phyloP scores from a whole-genome alignment of 2,113 vertebrate species.

The Mugil cephalus region DNA sequence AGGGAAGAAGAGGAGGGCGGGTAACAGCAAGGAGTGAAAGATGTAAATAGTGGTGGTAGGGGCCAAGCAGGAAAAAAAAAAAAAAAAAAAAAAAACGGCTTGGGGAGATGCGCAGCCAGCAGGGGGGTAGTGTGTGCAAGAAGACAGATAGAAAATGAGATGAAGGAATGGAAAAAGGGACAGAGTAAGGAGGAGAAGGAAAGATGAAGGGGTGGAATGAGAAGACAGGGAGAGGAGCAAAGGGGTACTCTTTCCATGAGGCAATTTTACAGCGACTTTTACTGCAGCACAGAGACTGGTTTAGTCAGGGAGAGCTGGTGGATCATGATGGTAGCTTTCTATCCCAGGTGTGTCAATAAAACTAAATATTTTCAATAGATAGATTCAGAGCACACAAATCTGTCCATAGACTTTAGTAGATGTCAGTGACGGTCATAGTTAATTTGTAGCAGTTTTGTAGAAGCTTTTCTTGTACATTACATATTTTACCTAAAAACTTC shows the following conservation, averaged over 20 bases:
- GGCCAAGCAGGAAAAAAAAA: too few species aligned
- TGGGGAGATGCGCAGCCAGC: background rate
- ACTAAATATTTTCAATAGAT: constrained; percentile 10
- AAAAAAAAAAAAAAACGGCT: too few species aligned
- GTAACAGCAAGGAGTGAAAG: constrained; percentile 48
- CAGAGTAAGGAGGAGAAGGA: constrained; percentile 14
- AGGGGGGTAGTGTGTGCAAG: background rate
- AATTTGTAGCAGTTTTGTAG: too few species aligned
- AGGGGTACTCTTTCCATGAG: constrained; percentile 69
- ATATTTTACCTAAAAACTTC: too few species aligned
- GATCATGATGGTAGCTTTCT: constrained; percentile 41
- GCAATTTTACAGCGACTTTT: constrained; percentile 76
- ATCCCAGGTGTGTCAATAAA: constrained; percentile 49
- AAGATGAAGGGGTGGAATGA: constrained; percentile 31
- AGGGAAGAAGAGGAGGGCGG: background rate
- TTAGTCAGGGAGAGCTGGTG: constrained; percentile 37
- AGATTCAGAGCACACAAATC: background rate
- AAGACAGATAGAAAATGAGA: constrained; percentile 43
- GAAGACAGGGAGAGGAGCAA: constrained; percentile 24
- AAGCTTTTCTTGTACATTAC: too few species aligned
- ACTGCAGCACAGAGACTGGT: constrained; percentile 65
- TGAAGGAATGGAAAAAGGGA: constrained; percentile 44
- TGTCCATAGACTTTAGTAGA: too few species aligned
- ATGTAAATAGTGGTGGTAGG: constrained; percentile 35
- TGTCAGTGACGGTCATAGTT: too few species aligned